phyloP scores from a whole-genome alignment of 2,888 invertebrate genomes.

The Bellardia bayeri region DNA sequence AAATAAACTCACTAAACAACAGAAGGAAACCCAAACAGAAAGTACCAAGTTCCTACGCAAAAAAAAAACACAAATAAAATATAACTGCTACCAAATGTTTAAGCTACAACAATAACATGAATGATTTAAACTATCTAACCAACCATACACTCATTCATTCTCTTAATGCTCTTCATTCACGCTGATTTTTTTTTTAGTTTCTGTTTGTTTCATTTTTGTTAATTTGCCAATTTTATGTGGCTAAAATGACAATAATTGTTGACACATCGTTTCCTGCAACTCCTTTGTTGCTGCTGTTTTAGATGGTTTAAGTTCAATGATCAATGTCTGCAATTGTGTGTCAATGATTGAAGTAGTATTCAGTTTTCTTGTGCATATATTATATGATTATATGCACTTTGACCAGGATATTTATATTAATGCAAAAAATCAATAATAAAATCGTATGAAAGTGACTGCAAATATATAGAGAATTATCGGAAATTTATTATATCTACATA shows the following conservation, averaged over 20 bases:
- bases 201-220: constrained; percentile 1
- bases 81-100: neutral
- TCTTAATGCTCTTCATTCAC: neutral
- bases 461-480: neutral
- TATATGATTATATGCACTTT: neutral
- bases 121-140: neutral
- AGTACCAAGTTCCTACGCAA: neutral
- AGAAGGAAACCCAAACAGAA: neutral
- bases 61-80: neutral
- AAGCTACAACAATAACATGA: neutral
- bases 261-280: constrained; percentile 26
- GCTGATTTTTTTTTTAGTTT: neutral
- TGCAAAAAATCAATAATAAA: neutral
- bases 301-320: neutral
- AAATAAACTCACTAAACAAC: neutral
- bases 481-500: too few species aligned
- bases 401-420: neutral
- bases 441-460: neutral
- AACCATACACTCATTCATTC: neutral
- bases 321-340: constrained; percentile 52
- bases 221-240: constrained; percentile 26
- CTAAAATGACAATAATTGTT: constrained; percentile 46
- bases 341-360: constrained; percentile 46
- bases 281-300: neutral
- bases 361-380: neutral